Conservation (phyloP, 2,888 invertebrate species). For the Tetragnatha montana region DNA sequence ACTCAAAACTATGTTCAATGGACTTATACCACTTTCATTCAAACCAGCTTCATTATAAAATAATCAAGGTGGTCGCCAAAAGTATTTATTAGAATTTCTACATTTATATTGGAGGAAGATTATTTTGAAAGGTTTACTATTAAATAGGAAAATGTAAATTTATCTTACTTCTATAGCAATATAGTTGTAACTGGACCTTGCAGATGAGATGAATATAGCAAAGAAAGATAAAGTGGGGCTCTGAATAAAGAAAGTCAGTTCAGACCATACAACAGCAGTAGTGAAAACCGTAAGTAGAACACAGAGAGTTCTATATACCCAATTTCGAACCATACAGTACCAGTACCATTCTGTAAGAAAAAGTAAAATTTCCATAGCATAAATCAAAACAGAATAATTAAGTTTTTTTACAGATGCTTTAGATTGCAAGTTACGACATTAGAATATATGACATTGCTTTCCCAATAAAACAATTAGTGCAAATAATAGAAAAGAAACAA, state of each 20-base stretch:
- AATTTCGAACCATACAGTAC: constrained; percentile 89
- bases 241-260: constrained; percentile 97
- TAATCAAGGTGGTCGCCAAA: too few relatives aligned
- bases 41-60: neutral
- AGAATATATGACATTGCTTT: too few relatives aligned
- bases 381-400: too few relatives aligned
- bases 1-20: too few relatives aligned
- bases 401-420: too few relatives aligned
- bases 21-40: too few relatives aligned
- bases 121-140: neutral
- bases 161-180: constrained; percentile 89
- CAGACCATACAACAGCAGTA: constrained; percentile 97
- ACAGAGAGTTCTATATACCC: constrained; percentile 83
- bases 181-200: constrained; percentile 90
- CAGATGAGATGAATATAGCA: constrained; percentile 92
- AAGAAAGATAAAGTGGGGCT: constrained; percentile 95
- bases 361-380: too few relatives aligned
- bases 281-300: constrained; percentile 85
- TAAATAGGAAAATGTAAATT: neutral
- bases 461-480: too few relatives aligned
- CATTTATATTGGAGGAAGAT: too few relatives aligned
- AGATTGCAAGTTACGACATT: too few relatives aligned
- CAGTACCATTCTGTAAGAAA: constrained; percentile 91
- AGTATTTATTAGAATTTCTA: too few relatives aligned
- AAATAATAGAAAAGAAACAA: too few relatives aligned